Evolutionary conservation across 2,113 vertebrate species (phyloP), one percentile per base, ranked within the genome.

Genomic region (Stigmatopora nigra): DNA sequence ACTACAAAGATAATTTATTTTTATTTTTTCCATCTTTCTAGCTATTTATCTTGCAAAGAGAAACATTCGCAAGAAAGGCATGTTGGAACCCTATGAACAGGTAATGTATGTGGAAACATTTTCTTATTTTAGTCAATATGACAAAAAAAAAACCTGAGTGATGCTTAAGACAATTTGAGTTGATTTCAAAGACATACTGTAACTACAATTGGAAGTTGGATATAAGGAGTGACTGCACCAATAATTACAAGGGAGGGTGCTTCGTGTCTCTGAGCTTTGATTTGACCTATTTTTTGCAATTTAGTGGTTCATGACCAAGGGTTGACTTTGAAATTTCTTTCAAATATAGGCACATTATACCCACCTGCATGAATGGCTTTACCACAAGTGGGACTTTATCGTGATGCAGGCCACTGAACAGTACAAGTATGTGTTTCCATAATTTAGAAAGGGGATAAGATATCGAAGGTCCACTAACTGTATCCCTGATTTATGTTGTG

Each of bases 301-400:
- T 1, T 31, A 1, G 0, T 51, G 45, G 36, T 62, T n/a, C 44
- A 35, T n/a, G 7, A 36, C 25, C 10, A 5, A 7, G 11, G 47
- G 1, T 1, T 14, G 22, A 22, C 3, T 41, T 31, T 47, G 2
- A 12, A 45, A 13, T 58, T 5, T 74, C 35, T 69, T 86, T 79
- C 70, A 48, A 70, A 83, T 31, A 71, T 84, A 99, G 97, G 92
- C 91, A 74, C 92, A 94, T 84, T 99, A 99, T 81, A 89, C 90
- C 84, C 89, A 90, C 58, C 87, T 98, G 61, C 92, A 98, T 75
- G 88, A 94, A 44, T 96, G 94, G 91, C 90, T 99, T 63, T 98
- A 95, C 88, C 92, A 95, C 88, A 96, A 98, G 78, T 99, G 97
- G 97, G 97, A 99, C 78, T 99, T 98, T 25, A 90, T 98, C 12